These are phyloP conservation scores for Drosophila mercatorum DNA, from an alignment of 2,888 invertebrate species.

Conservation along the genomic window DNA sequence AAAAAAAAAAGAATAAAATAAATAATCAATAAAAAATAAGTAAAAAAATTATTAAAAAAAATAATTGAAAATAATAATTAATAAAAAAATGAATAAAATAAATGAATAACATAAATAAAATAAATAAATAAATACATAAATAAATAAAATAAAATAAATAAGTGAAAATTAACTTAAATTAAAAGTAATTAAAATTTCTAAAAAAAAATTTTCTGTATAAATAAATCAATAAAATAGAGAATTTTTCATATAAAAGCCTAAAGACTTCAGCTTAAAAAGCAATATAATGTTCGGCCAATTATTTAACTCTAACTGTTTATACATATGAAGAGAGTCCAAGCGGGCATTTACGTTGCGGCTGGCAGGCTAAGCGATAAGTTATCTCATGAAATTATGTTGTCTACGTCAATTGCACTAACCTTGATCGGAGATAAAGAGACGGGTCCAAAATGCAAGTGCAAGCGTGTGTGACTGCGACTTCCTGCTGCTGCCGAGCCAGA, in stretches of 20 bases:
- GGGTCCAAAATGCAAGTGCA: slow-evolving; percentile 36
- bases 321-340: not conserved
- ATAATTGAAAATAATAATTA: too few species aligned
- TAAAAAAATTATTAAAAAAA: not conserved
- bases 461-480: slow-evolving; percentile 41
- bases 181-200: not conserved
- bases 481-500: slow-evolving; percentile 36
- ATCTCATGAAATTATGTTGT: slow-evolving; percentile 71
- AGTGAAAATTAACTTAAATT: not conserved
- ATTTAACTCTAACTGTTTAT: slow-evolving; percentile 4
- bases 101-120: too few species aligned
- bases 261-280: not conserved
- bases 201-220: not conserved
- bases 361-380: slow-evolving; percentile 45
- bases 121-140: not conserved
- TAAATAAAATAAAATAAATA: not conserved
- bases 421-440: slow-evolving; percentile 52
- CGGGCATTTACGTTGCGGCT: not conserved
- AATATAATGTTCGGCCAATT: slow-evolving; percentile 8
- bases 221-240: not conserved
- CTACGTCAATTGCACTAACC: slow-evolving; percentile 60
- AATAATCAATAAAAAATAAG: not conserved
- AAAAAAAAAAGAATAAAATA: not conserved
- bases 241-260: too few species aligned
- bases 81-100: not conserved